phyloP scores from a whole-genome alignment of 2,797 vertebrate genomes.

The Esox lucius region DNA sequence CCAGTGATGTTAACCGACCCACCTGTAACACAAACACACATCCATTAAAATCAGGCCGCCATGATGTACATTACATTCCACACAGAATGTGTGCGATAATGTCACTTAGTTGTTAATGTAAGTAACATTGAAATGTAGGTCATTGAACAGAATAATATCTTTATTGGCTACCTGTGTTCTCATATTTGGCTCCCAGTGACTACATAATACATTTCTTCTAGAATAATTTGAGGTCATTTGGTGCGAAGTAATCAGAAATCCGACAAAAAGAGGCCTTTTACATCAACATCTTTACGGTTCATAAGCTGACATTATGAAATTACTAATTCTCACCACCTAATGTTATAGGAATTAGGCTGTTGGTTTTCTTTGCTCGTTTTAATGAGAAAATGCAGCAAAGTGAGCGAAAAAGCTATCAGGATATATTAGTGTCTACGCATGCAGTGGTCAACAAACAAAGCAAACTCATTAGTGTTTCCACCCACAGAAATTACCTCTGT shows the following conservation, averaged over 20 bases:
- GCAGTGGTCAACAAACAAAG: constrained; percentile 18
- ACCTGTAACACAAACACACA: constrained; percentile 41
- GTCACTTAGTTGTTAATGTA: neutral
- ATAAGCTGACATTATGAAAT: neutral
- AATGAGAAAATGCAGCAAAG: constrained; percentile 1
- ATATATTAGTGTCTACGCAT: neutral
- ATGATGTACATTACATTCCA: neutral
- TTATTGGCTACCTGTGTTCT: neutral
- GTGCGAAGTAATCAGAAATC: neutral
- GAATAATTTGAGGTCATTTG: neutral
- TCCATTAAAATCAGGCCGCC: neutral
- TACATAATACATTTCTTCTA: neutral
- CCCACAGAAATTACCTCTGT: constrained; percentile 16
- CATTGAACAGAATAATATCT: neutral
- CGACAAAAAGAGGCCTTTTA: neutral
- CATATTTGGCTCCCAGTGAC: neutral
- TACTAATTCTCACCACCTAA: neutral
- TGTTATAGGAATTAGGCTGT: neutral
- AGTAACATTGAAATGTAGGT: neutral
- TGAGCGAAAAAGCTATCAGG: neutral
- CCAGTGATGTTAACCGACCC: constrained; percentile 22
- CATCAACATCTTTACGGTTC: neutral
- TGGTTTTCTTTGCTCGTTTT: neutral
- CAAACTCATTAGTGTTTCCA: constrained; percentile 14
- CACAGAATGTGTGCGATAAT: neutral